phyloP scores from a whole-genome alignment of 2,888 invertebrate genomes.

The Drosophila mimetica region DNA sequence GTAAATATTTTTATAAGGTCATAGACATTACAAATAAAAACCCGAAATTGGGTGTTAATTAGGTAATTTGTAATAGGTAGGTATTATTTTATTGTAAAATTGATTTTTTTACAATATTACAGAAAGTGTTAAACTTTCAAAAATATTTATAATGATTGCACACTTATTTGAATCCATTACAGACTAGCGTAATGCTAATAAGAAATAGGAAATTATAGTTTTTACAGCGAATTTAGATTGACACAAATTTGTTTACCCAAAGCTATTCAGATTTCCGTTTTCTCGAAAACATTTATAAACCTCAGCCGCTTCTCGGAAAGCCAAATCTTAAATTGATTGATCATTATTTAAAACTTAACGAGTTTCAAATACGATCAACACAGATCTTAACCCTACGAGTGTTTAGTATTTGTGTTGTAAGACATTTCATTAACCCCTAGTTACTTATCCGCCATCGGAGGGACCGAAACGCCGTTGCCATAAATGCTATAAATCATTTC shows the following conservation, averaged over 20 bases:
- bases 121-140: too few relatives aligned
- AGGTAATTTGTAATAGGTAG: too few relatives aligned
- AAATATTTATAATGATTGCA: too few relatives aligned
- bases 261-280: constrained; percentile 15
- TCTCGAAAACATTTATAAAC: constrained; percentile 10
- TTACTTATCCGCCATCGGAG: constrained; percentile 50
- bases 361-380: constrained; percentile 39
- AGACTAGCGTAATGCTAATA: too few relatives aligned
- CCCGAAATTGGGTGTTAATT: too few relatives aligned
- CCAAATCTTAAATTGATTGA: constrained; percentile 33
- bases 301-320: constrained; percentile 1
- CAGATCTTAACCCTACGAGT: constrained; percentile 37
- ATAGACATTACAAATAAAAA: too few relatives aligned
- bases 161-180: too few relatives aligned
- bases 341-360: constrained; percentile 36
- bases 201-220: not conserved
- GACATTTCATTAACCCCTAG: constrained; percentile 64
- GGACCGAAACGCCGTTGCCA: constrained; percentile 50
- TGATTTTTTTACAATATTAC: too few relatives aligned
- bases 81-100: too few relatives aligned
- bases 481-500: constrained; percentile 68
- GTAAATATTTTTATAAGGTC: too few relatives aligned
- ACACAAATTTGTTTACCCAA: constrained; percentile 28
- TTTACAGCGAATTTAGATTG: not conserved
- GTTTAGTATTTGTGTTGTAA: constrained; percentile 54